Evolutionary conservation across 2,888 invertebrate genomes (phyloP).

Genomic region (Petrophora chlorosata): DNA sequence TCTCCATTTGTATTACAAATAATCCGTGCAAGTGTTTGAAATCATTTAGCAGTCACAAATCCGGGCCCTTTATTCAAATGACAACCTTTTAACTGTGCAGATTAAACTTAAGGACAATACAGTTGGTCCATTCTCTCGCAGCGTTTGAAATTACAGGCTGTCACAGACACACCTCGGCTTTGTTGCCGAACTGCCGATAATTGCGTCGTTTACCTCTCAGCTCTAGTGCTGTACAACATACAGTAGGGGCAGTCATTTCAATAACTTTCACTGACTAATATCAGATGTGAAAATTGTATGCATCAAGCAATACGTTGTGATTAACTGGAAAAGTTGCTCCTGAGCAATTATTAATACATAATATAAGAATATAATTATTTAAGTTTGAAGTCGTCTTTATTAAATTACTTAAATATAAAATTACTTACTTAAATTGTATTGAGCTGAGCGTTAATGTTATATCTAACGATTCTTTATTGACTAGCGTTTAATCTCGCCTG

Average conservation of each 20-base stretch:
- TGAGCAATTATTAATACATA: too few species aligned
- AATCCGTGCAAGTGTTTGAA: background rate
- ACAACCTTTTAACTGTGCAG: background rate
- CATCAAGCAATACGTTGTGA: too few species aligned
- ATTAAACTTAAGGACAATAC: background rate
- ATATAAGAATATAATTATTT: too few species aligned
- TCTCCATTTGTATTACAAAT: too few species aligned
- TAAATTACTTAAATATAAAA: too few species aligned
- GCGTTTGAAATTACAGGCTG: slow-evolving; percentile 2
- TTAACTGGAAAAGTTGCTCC: too few species aligned
- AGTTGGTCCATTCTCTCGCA: background rate
- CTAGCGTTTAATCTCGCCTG: too few species aligned
- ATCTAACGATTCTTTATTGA: too few species aligned
- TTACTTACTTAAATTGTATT: too few species aligned
- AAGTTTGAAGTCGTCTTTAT: too few species aligned
- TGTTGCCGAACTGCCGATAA: slow-evolving; percentile 13
- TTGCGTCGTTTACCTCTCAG: background rate
- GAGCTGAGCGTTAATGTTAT: too few species aligned
- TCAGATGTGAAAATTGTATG: background rate
- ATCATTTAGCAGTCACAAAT: background rate
- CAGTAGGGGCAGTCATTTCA: background rate
- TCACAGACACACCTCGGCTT: slow-evolving; percentile 8
- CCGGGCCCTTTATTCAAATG: background rate
- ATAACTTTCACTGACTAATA: background rate
- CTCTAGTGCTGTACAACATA: too few species aligned